Evolutionary conservation across 2,888 invertebrate species (phyloP), one percentile per base, ranked within the genome.

Genomic region (Homarus gammarus): DNA sequence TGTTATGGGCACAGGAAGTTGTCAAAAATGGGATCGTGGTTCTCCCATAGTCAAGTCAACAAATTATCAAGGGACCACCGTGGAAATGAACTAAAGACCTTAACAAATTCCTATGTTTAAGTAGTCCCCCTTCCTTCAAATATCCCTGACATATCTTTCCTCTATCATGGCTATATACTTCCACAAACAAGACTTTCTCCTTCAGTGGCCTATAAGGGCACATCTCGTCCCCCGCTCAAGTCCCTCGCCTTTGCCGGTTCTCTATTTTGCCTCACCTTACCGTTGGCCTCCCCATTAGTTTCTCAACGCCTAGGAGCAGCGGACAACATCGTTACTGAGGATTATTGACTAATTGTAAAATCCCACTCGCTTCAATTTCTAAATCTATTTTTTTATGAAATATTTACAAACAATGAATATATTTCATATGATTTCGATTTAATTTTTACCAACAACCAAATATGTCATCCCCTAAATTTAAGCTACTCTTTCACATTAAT

Each of bases 1-100:
- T 88, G 51, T 88, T 78, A 86, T 78, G 68, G 88, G 78, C 84
- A 89, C 88, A 77, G 88, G 84, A 89, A 89, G 88, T 89, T 89
- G 88, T 89, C 88, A 89, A 89, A 89, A 89, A 84, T 89, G 72
- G 83, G 84, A 75, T 83, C n/a, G 86, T 77, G 78, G 77, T 77
- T 38, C 70, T 72, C 81, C 79, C 72, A n/a, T n/a, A 81, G 81
- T 79, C 51, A 64, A 83, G 31, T 68, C 82, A 68, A 83, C 68
- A 68, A 83, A 68, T 70, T 40, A 70, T 70, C 44, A 83, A 83
- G 70, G 70, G 70, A 83, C 82, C 82, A 83, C 82, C 82, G 70
- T 64, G 82, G 70, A 70, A 44, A 70, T 70, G 44, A 83, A 83
- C 82, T 81, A 83, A 83, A 83, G 70, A 70, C 82, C 70, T 70